Percentiles rank a stretch among this genome's conserved stretches.
Evolutionary conservation across 1,140 invertebrate species (phyloP).

Genomic region (Drosophila ironensis): DNA sequence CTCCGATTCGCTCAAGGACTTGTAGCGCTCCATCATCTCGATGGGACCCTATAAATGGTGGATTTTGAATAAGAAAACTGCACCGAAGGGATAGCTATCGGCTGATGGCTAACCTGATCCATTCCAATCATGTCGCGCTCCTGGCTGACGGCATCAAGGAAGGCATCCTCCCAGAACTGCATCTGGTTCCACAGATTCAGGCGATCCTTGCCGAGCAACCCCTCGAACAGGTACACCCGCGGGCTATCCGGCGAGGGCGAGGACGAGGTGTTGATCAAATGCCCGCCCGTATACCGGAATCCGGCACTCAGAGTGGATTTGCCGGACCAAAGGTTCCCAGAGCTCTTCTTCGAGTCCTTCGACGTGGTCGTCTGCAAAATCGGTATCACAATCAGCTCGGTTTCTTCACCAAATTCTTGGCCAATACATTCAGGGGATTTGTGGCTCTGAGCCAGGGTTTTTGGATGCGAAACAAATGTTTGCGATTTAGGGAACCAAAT

Average conservation of each 20-base stretch:
- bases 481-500: no score
- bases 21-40: conserved; percentile 99
- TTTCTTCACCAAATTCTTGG: no score
- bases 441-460: no score
- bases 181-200: conserved; percentile 99
- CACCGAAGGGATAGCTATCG: not conserved
- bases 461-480: no score
- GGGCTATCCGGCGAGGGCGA: conserved; percentile 93
- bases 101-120: conserved; percentile 88
- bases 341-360: conserved; percentile 87
- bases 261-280: conserved; percentile 91
- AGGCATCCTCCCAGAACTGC: conserved; percentile 99
- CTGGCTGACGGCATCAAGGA: conserved; percentile 98
- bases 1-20: conserved; percentile 95
- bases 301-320: conserved; percentile 95
- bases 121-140: conserved; percentile 99
- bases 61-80: not conserved
- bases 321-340: conserved; percentile 93
- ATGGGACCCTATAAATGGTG: conserved; percentile 87
- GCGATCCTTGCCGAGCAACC: conserved; percentile 86
- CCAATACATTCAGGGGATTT: no score
- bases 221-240: conserved; percentile 96
- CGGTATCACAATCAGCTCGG: no score
- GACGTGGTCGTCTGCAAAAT: conserved; percentile 73
- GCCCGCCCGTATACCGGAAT: conserved; percentile 94